Evolutionary conservation across 2,888 invertebrate species (phyloP).

Genomic region (Tenthredo scrophulariae): DNA sequence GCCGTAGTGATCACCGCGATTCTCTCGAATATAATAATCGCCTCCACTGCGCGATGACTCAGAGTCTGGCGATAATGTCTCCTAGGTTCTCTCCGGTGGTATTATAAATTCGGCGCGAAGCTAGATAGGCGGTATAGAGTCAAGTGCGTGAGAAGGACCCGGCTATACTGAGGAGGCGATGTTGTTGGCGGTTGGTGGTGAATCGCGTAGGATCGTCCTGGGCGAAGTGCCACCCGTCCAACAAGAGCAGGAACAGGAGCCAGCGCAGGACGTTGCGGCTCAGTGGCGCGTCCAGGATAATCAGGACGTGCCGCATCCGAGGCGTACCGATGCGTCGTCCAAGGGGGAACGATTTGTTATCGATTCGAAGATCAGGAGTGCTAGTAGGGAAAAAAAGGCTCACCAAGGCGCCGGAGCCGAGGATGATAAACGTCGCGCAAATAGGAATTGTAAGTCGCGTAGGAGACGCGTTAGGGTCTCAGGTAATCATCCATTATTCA

Average conservation of each 20-base stretch:
- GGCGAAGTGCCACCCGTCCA: slow-evolving; percentile 74
- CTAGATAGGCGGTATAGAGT: not conserved
- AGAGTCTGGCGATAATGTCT: not conserved
- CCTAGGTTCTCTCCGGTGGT: not conserved
- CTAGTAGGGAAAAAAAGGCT: not conserved
- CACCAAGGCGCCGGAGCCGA: slow-evolving; percentile 57
- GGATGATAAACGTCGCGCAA: slow-evolving; percentile 60
- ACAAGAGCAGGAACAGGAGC: slow-evolving; percentile 73
- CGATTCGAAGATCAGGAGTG: slow-evolving; percentile 10
- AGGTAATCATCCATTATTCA: slow-evolving; percentile 73
- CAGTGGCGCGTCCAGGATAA: slow-evolving; percentile 66
- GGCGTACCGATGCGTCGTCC: slow-evolving; percentile 30
- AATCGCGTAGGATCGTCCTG: slow-evolving; percentile 77
- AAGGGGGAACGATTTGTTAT: not conserved
- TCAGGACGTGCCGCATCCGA: slow-evolving; percentile 1
- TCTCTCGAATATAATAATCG: not conserved
- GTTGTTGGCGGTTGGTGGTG: slow-evolving; percentile 81
- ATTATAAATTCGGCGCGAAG: not conserved
- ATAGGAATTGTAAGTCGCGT: slow-evolving; percentile 76
- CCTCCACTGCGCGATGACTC: not conserved
- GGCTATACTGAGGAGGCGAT: slow-evolving; percentile 53
- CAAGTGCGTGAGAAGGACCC: not conserved
- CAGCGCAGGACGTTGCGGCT: slow-evolving; percentile 75
- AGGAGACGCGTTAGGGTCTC: slow-evolving; percentile 73
- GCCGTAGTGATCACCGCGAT: not conserved